These are phyloP conservation scores for Mimachlamys varia DNA, from an alignment of 2,888 invertebrate genomes.

Conservation along the genomic window DNA sequence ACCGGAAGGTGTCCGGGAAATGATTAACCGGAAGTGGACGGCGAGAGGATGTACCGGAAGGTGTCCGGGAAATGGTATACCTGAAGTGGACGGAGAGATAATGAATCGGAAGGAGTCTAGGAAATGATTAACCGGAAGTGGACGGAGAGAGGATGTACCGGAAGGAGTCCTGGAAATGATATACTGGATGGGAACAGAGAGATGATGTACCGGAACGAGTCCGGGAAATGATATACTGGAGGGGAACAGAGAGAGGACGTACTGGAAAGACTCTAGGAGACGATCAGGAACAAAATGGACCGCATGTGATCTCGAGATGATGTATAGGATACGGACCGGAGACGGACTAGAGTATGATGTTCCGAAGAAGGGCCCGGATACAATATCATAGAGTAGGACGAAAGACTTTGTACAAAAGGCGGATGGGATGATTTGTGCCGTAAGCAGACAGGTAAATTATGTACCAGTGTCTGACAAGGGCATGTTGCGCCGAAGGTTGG, in stretches of 20 bases:
- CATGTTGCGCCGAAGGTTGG: too few relatives aligned
- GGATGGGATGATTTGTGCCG: too few relatives aligned
- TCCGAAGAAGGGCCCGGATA: neutral
- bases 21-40: neutral
- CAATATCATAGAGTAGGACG: neutral
- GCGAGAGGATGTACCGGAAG: neutral
- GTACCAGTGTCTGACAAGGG: too few relatives aligned
- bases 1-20: neutral
- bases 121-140: neutral
- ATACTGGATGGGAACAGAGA: neutral
- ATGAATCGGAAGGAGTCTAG: neutral
- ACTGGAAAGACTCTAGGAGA: neutral
- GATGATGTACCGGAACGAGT: neutral
- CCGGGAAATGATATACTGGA: too few relatives aligned
- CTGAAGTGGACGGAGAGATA: neutral
- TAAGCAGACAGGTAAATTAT: too few relatives aligned
- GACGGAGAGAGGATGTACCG: neutral
- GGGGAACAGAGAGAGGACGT: too few relatives aligned
- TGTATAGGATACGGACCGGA: too few relatives aligned
- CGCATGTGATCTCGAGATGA: too few relatives aligned
- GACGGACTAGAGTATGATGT: too few relatives aligned
- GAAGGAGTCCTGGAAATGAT: neutral
- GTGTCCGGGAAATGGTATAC: neutral
- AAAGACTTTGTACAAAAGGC: neutral
- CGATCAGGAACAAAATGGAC: neutral